Evolutionary conservation across 2,888 invertebrate species (phyloP).

Genomic region (Cetonia aurata): DNA sequence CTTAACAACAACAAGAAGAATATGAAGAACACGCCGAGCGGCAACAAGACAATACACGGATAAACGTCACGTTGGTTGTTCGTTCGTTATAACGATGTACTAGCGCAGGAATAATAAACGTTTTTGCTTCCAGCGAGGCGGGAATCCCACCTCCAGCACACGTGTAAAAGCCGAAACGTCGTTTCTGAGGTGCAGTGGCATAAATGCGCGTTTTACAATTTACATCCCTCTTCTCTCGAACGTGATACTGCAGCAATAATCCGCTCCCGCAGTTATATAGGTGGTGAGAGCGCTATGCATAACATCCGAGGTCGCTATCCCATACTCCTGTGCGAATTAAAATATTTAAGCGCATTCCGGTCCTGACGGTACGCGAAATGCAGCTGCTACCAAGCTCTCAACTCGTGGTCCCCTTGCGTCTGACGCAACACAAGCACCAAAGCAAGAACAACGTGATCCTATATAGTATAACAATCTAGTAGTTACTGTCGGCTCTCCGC

Average conservation of each 20-base stretch:
- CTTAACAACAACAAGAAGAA: too few relatives aligned
- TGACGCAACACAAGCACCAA: background rate
- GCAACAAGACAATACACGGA: too few relatives aligned
- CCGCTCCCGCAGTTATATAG: background rate
- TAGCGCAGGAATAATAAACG: too few relatives aligned
- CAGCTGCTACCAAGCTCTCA: background rate
- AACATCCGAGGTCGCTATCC: background rate
- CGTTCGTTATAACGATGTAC: too few relatives aligned
- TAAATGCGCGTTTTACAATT: constrained; percentile 11
- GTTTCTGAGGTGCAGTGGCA: background rate
- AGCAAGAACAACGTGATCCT: background rate
- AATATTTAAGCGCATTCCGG: constrained; percentile 5
- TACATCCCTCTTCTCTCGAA: constrained; percentile 11
- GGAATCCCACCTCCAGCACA: too few relatives aligned
- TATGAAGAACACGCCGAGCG: too few relatives aligned
- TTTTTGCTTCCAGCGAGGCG: too few relatives aligned
- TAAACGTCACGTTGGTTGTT: too few relatives aligned
- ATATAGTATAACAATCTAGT: constrained; percentile 4
- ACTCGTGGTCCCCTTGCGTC: background rate
- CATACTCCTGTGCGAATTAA: constrained; percentile 10
- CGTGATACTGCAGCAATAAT: constrained; percentile 13
- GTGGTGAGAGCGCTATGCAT: too few relatives aligned
- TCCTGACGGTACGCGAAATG: background rate
- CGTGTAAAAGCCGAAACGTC: background rate
- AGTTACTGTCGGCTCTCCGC: background rate